Evolutionary conservation across 2,797 vertebrate genomes (phyloP).

Genomic region (Onychomys leucogaster): DNA sequence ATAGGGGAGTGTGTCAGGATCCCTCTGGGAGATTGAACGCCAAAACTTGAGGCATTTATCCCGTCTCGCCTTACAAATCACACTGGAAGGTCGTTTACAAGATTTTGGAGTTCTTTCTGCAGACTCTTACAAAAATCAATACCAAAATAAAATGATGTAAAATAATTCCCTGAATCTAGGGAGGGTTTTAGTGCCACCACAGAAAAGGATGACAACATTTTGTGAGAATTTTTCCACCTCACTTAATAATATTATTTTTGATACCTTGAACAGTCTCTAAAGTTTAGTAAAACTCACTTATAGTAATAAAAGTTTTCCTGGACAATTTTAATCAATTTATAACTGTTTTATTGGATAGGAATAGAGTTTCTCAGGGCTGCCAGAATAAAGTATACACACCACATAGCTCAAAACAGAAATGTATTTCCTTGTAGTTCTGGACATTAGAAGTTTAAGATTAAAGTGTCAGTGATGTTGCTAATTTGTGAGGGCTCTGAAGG

Average conservation of each 20-base stretch:
- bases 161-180: slow-evolving; percentile 35
- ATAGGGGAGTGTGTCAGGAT: not conserved
- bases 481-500: not conserved
- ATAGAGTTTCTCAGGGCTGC: not conserved
- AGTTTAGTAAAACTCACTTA: slow-evolving; percentile 35
- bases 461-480: not conserved
- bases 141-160: slow-evolving; percentile 27
- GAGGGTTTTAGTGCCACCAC: not conserved
- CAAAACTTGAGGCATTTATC: not conserved
- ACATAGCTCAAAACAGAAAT: not conserved
- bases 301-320: not conserved
- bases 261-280: not conserved
- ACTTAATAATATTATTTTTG: slow-evolving; percentile 7
- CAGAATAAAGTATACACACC: not conserved
- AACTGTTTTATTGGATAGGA: not conserved
- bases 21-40: not conserved
- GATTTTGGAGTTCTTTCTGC: slow-evolving; percentile 28
- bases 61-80: not conserved
- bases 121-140: slow-evolving; percentile 50
- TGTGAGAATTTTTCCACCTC: not conserved
- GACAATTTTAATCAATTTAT: not conserved
- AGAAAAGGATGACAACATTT: slow-evolving; percentile 8
- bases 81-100: not conserved
- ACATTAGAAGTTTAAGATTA: not conserved
- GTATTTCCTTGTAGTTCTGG: not conserved